Evolutionary conservation across 2,797 vertebrate species (phyloP), one percentile per base, ranked within the genome.

Genomic region (Heterohyrax brucei): DNA sequence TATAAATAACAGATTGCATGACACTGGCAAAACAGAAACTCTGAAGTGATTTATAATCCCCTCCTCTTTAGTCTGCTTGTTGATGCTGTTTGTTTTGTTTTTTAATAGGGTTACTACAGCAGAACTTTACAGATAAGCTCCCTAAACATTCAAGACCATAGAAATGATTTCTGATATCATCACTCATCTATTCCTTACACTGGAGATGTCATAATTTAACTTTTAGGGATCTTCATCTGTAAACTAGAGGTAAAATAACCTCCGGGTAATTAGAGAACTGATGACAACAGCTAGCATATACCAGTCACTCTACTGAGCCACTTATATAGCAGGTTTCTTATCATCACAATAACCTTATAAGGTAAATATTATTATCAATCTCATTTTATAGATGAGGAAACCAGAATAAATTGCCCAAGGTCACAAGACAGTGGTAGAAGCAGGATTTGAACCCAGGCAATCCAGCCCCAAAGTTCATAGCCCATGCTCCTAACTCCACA

Each of bases 201-300:
- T 53, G 19, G 80, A 33, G n/a, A 28, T 3, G 0, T 3, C 12
- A 1, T 7, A 9, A 3, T 39, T 28, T n/a, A 18, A 19, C 39
- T 62, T n/a, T 19, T 0, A 59, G 83, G 44, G 39, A 39, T 28
- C 21, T 46, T 33, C 80, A 21, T 10, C 19, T 30, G 59, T 7
- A 64, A 75, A 82, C 12, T 5, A 7, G 24, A 48, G 85, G 46
- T 7, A 26, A 50, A 16, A 9, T 0, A 59, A 44, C 10, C 10
- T 14, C 16, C 1, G 76, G 21, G 48, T 26, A 10, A 12, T 10
- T 2, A 3, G 14, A 81, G 76, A 59, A 33, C 0, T 7, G 46
- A 39, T 10, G 2, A 5, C 1, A 13, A 30, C 1, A 22, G 46
- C 44, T 33, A 59, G 6, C 4, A 4, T 0, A 1, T 2, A 7